These are phyloP conservation scores for Sarcoramphus papa DNA, from an alignment of 2,797 vertebrate genomes.

Conservation along the genomic window DNA sequence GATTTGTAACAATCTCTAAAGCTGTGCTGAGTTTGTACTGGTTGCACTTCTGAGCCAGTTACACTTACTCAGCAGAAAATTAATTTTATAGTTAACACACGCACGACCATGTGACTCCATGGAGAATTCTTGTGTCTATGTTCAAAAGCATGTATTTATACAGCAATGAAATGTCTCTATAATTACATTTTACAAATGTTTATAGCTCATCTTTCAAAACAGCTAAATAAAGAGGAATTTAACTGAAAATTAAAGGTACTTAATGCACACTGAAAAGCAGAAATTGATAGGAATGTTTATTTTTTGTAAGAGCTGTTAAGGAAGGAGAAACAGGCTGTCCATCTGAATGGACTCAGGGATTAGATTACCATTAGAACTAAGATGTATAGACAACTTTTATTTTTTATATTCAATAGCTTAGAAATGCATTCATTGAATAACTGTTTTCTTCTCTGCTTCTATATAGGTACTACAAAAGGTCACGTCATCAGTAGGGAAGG, in stretches of 20 bases:
- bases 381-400: not conserved
- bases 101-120: not conserved
- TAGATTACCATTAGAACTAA: not conserved
- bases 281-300: not conserved
- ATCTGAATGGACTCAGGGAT: not conserved
- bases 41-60: not conserved
- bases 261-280: not conserved
- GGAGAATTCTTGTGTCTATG: not conserved
- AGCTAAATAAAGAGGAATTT: not conserved
- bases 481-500: not conserved
- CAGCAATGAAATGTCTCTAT: not conserved
- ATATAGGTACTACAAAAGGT: not conserved
- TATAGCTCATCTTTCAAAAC: not conserved
- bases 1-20: constrained; percentile 27
- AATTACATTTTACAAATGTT: constrained; percentile 9
- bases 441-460: not conserved
- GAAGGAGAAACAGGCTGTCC: not conserved
- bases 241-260: not conserved
- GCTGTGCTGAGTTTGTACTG: constrained; percentile 19
- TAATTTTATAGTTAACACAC: not conserved
- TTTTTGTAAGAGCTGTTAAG: not conserved
- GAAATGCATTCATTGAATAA: not conserved
- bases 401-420: not conserved
- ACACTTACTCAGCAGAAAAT: constrained; percentile 32
- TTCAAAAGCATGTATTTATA: constrained; percentile 15